Evolutionary conservation across 2,113 vertebrate genomes (phyloP), one percentile per base, ranked within the genome.

Genomic region (Petrocephalus microphthalmus): DNA sequence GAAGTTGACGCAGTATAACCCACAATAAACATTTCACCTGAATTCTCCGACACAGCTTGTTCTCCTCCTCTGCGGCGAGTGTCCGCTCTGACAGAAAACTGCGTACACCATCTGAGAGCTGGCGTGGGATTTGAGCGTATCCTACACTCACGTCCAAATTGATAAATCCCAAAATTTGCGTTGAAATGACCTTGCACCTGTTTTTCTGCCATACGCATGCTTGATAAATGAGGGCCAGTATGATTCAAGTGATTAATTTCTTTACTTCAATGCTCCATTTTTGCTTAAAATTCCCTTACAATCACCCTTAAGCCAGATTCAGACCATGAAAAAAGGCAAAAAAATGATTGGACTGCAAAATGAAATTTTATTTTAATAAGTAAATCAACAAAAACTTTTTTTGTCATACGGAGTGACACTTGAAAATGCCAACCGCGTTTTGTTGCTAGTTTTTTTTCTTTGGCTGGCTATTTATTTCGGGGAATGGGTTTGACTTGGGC

Each of bases 351-450:
- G n/a, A 6, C 57, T 64, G 57, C 57, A 25, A 11, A 25, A 7
- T 64, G n/a, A 64, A 64, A 64, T 11, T 2, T 64, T 8, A 64
- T 64, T 64, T 64, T 25, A 25, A 11, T 64, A 25, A 64, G 11
- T 64, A 64, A 64, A 64, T 60, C 2, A 92, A 96, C 15, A 47
- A 47, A 47, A 47, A 47, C 45, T n/a, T n/a, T n/a, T 3, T 47
- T 47, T 25, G 57, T 64, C 8, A 64, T 64, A 64, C 22, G 60
- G 60, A 1, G n/a, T 64, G 11, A 64, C 60, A 3, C 7, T 25
- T n/a, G n/a, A 64, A 64, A 25, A 64, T 25, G n/a, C 8, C n/a
- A 25, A 25, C 2, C 2, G 2, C n/a, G 2, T 64, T 29, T 64
- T 64, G 22, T 11, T 25, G n/a, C 60, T 25, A 25, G n/a, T 7